Base-by-base conservation (phyloP, 2,797 vertebrate species). In the Ctenosaura bakeri region DNA sequence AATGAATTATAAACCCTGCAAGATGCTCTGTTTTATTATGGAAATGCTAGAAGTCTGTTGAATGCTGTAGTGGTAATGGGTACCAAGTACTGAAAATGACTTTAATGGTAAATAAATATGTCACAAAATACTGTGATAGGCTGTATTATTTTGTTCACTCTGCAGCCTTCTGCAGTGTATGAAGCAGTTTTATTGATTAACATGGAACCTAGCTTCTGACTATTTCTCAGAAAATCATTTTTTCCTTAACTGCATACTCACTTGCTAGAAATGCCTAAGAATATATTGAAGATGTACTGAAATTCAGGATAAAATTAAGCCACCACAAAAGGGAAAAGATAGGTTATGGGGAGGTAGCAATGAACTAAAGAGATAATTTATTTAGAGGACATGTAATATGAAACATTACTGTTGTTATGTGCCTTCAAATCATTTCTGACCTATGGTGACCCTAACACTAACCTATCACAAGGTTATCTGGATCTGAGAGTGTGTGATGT, bases 181-280 rank as follows among this genome's bases (percentile, higher is more conserved):
- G 90, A 92, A 90, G 78, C 29, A 89, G 22, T 87, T 85, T 8
- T 92, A 94, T 93, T 88, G 93, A 95, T 94, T 94, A 95, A 91
- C 71, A 91, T 92, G 92, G 92, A 93, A 88, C 89, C 81, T 0
- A 0, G 13, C 92, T 81, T 81, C 74, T 9, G n/a, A 54, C 87
- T 92, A 92, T 90, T 94, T 90, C 79, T 93, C 87, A 91, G 78
- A 87, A 87, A 77, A 56, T 73, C 12, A 29, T 42, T 77, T 32
- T 14, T 22, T 9, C 12, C 54, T 59, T 29, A 29, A 20, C 38
- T 52, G 78, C 56, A 77, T 77, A 73, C 7, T 6, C 24, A 77
- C 54, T 86, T 59, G 14, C 12, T 42, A 62, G 54, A 77, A 87
- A 78, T 64, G 6, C 74, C 73, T 62, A 50, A 3, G 32, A 56